Evolutionary conservation across 2,888 invertebrate species (phyloP), one percentile per base, ranked within the genome.

Genomic region (Synergus gifuensis): DNA sequence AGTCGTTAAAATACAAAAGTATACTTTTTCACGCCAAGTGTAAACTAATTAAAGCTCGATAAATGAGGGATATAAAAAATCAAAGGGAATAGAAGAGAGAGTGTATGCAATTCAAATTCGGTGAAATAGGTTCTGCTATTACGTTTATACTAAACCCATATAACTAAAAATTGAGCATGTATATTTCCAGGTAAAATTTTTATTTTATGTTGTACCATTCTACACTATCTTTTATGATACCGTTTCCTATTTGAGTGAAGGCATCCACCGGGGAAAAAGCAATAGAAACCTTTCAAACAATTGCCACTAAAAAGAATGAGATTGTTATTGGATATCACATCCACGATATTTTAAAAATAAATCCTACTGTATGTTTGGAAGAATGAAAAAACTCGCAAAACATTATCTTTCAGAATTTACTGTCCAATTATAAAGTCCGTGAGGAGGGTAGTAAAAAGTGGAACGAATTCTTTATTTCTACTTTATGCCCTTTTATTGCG

Each of bases 201-300:
- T 49, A 49, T 49, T 14, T n/a, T 49, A 54, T 28, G 46, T n/a
- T 28, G 7, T 12, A 46, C 16, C 36, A 54, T 73, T 73, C 4
- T 54, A 28, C 28, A 5, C 16, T 54, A 54, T 28, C 73, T 73
- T 73, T 54, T 73, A 73, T 54, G 73, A 73, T 73, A 73, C 14
- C 7, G 28, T 49, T 49, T 69, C 46, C 11, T 73, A 73, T 54
- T 54, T 73, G 54, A 16, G n/a, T 46, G 3, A 1, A n/a, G 69
- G 36, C 28, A 54, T 40, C 9, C 49, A 54, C 54, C n/a, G 36
- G 18, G 28, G 54, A 36, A 28, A 73, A 18, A 28, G 36, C 16
- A 36, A 36, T 73, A n/a, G 28, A 40, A 54, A 73, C 14, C 28
- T 16, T n/a, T n/a, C 28, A 73, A 54, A 44, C n/a, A 40, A 73